Evolutionary conservation across 2,888 invertebrate genomes (phyloP).

Genomic region (Glaucopsyche alexis): DNA sequence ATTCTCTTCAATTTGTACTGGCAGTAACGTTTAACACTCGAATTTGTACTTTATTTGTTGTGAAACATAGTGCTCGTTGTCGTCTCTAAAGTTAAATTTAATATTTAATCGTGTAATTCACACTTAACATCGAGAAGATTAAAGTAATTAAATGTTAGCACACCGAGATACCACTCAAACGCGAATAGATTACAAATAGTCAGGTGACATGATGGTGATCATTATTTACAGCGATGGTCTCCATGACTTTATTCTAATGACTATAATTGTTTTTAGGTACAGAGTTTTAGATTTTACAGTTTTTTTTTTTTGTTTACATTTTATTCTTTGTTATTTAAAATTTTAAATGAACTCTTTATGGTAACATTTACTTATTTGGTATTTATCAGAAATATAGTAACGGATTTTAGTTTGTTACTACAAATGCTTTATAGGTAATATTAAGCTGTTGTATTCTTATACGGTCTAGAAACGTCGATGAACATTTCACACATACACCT

Average conservation of each 20-base stretch:
- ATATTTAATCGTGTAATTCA: slow-evolving; percentile 39
- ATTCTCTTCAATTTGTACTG: slow-evolving; percentile 77
- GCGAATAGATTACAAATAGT: slow-evolving; percentile 24
- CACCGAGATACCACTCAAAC: slow-evolving; percentile 64
- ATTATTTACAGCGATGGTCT: slow-evolving; percentile 60
- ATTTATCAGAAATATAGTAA: background rate
- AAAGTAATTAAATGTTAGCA: slow-evolving; percentile 47
- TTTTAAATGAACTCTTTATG: background rate
- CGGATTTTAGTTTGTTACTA: too few relatives aligned
- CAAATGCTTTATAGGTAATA: too few relatives aligned
- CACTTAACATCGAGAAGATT: slow-evolving; percentile 69
- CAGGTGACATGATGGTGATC: slow-evolving; percentile 43
- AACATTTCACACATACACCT: background rate
- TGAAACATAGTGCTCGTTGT: slow-evolving; percentile 69
- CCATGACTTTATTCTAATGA: slow-evolving; percentile 37
- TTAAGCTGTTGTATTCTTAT: background rate
- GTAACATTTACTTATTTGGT: background rate
- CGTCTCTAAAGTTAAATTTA: slow-evolving; percentile 41
- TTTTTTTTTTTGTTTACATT: slow-evolving; percentile 3
- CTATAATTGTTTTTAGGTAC: background rate
- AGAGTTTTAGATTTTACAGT: background rate
- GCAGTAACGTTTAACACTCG: slow-evolving; percentile 72
- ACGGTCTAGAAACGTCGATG: background rate
- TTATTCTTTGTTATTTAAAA: background rate
- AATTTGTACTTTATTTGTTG: slow-evolving; percentile 78